Evolutionary conservation across 2,113 vertebrate genomes (phyloP).

Genomic region (Syrrhaptes paradoxus): DNA sequence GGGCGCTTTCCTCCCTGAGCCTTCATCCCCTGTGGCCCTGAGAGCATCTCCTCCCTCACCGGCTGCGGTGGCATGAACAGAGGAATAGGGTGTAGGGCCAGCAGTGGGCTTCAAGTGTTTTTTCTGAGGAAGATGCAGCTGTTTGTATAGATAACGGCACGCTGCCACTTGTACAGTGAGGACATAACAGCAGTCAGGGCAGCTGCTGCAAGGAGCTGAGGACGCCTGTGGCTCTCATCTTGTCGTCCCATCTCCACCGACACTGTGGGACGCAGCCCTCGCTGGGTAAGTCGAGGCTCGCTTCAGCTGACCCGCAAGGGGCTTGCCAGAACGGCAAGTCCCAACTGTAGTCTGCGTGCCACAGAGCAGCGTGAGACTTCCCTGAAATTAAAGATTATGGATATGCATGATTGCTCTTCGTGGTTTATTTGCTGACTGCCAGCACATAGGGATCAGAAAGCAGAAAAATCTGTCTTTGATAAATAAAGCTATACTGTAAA

Average conservation of each 20-base stretch:
- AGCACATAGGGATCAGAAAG: not conserved
- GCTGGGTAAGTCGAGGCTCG: not conserved
- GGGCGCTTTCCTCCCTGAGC: not conserved
- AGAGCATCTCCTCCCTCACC: conserved; percentile 21
- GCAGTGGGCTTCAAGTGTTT: not conserved
- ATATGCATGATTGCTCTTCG: not conserved
- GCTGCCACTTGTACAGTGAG: not conserved
- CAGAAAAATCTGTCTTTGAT: not conserved
- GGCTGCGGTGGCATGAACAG: not conserved
- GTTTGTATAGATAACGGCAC: not conserved
- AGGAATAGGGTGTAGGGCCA: not conserved
- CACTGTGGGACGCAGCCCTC: not conserved
- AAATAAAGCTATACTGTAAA: not conserved
- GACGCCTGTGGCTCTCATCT: not conserved
- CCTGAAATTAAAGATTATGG: not conserved
- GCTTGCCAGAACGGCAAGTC: not conserved
- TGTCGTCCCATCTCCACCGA: not conserved
- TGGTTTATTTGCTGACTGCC: not conserved
- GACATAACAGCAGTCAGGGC: not conserved
- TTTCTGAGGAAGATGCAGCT: not conserved
- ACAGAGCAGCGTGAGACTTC: not conserved
- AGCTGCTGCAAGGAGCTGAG: not conserved
- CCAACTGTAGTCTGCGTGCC: accelerated
- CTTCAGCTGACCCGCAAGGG: not conserved
- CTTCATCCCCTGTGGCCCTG: conserved; percentile 15